Base-by-base conservation (phyloP, 2,888 invertebrate species). In the Himalopsyche anomala region DNA sequence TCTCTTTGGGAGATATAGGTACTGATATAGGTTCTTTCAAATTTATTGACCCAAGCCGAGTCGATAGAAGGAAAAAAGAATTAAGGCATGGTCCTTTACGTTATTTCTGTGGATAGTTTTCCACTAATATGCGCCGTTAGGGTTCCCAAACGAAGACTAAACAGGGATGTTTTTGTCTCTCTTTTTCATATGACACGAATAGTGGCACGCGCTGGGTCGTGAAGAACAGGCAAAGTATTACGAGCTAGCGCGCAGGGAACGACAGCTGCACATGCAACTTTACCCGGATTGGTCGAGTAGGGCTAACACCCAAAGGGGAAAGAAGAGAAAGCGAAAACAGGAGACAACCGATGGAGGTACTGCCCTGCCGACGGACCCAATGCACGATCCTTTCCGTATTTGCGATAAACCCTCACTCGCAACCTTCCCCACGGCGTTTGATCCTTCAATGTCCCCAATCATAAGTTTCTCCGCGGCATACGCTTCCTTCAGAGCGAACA, bases 161-260 rank as follows among this genome's bases (percentile, higher is more conserved):
- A 51, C 51, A 51, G 80, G 51, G 51, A 42, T 80, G 42, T 80
- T 80, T 74, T 74, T 74, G 74, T 74, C 74, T 80, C 80, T 74
- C 85, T 62, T 90, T 93, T 93, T 93, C 93, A 93, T 93, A 93
- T 93, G 87, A 84, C 74, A 74, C 91, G 80, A 79, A 84, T 94
- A 99, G 98, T 99, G 99, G 99, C 99, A 99, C 95, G 98, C 98
- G 93, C 96, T 99, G 95, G 98, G 98, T 94, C 97, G 98, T 94
- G 98, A 98, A 94, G 99, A 99, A 95, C 99, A 99, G 95, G 97
- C 98, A 94, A 99, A 99, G 95, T 99, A 99, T 96, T 99, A 99
- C 95, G 99, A 99, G 94, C 95, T 98, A 96, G 99, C 99, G 92
- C 96, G 98, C 93, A 97, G 98, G 94, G 99, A 99, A 95, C 96